phyloP scores from a whole-genome alignment of 2,888 invertebrate species.

The Heteropelma amictum region DNA sequence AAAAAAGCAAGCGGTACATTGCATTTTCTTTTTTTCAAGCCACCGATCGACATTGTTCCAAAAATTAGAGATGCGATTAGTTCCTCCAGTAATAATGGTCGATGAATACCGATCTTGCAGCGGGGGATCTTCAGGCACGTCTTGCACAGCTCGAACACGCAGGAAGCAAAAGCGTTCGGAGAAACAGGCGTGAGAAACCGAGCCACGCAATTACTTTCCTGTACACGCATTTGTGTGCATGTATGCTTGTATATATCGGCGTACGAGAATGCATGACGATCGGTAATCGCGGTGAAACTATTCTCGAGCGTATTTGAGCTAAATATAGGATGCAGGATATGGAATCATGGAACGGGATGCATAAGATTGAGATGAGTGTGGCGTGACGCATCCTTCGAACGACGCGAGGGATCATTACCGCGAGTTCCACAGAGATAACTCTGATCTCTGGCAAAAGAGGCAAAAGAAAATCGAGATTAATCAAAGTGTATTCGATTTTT shows the following conservation, averaged over 20 bases:
- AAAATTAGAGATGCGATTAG: neutral
- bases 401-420: constrained; percentile 18
- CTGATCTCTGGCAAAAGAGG: neutral
- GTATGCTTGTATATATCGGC: too few relatives aligned
- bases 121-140: constrained; percentile 13
- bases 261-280: constrained; percentile 52
- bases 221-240: neutral
- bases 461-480: neutral
- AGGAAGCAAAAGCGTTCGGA: neutral
- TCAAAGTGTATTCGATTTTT: neutral
- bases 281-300: constrained; percentile 71
- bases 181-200: constrained; percentile 24
- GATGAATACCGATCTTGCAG: neutral
- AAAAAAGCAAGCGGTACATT: too few relatives aligned
- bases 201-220: constrained; percentile 64
- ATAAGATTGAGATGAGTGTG: constrained; percentile 7
- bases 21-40: too few relatives aligned
- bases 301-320: constrained; percentile 67
- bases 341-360: constrained; percentile 31
- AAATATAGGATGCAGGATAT: constrained; percentile 66
- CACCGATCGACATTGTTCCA: too few relatives aligned
- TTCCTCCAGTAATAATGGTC: neutral
- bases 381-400: constrained; percentile 24
- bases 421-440: constrained; percentile 49
- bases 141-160: neutral